Evolutionary conservation across 2,797 vertebrate genomes (phyloP), one percentile per base, ranked within the genome.

Genomic region (Esox masquinongy): DNA sequence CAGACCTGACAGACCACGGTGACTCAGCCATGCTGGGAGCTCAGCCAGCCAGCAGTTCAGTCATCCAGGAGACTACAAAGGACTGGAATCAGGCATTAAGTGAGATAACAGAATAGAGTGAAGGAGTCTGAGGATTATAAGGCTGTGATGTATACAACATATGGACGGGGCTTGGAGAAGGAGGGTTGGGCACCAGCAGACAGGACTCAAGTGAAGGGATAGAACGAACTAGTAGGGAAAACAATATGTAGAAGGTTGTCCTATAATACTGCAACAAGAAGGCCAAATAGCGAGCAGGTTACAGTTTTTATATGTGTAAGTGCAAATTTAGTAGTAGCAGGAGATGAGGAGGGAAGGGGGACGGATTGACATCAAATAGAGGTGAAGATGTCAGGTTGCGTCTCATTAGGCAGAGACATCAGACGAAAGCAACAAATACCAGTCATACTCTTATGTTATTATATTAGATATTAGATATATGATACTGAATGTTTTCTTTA

Each of bases 301-400:
- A 74, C 79, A 77, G 87, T 88, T 88, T 83, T 84, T 22, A 22
- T 59, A 11, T n/a, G 53, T 85, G 84, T 90, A 90, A 90, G 83
- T 89, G 87, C 87, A 78, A 80, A 86, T 87, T 89, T 85, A 88
- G 83, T 89, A 82, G 70, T 74, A 83, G 86, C 79, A 74, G 68
- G 34, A 86, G 76, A 77, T 76, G 81, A 75, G 73, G 82, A n/a
- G 76, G 74, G 84, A 68, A 72, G 79, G 84, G 80, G 86, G 88
- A 84, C 82, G 80, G 75, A 84, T 83, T 86, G 88, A 92, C 85
- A 78, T 82, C 87, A 88, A 90, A 92, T 86, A 85, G 9, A 47
- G 43, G 43, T 47, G 12, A 47, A 47, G 3, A 47, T 47, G 43
- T 47, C 43, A 11, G 39, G 43, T 47, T 47, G 1, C 43, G 83